Evolutionary conservation across 2,113 vertebrate genomes (phyloP).

Genomic region (Cynopterus brachyotis): DNA sequence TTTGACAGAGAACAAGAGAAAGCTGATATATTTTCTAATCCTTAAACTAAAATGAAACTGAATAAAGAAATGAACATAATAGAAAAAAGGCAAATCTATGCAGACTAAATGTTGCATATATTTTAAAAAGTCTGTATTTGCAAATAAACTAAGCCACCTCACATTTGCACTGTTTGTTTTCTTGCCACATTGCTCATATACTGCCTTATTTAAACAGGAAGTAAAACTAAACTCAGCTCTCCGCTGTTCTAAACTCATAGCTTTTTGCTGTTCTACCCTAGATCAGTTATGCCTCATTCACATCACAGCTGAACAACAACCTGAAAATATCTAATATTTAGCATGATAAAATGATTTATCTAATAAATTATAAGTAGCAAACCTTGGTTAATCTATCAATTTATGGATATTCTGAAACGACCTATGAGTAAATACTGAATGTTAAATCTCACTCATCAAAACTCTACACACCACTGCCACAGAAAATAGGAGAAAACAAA

Average conservation of each 20-base stretch:
- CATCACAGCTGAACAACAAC: background rate
- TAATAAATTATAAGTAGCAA: background rate
- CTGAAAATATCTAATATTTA: background rate
- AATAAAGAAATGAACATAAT: background rate
- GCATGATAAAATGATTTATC: background rate
- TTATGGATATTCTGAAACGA: background rate
- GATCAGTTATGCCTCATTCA: background rate
- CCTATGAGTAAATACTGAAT: background rate
- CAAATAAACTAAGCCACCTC: slow-evolving; percentile 66
- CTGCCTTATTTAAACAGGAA: slow-evolving; percentile 82
- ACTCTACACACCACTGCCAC: background rate
- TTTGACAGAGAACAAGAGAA: background rate
- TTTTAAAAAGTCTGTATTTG: slow-evolving; percentile 72
- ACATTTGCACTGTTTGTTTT: slow-evolving; percentile 74
- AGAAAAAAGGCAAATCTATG: slow-evolving; percentile 41
- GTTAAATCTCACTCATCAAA: background rate
- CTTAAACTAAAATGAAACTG: slow-evolving; percentile 13
- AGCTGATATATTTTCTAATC: background rate
- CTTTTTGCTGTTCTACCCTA: slow-evolving; percentile 24
- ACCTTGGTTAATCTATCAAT: background rate
- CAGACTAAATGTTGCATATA: slow-evolving; percentile 36
- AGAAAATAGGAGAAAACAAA: background rate
- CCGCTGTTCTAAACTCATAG: slow-evolving; percentile 62
- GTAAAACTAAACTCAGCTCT: slow-evolving; percentile 68
- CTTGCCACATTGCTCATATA: slow-evolving; percentile 82